A percentile compares a stretch with the other conserved stretches of the same genome.
Evolutionary conservation across 2,113 vertebrate genomes (phyloP).

Genomic region (Ctenomys sociabilis): DNA sequence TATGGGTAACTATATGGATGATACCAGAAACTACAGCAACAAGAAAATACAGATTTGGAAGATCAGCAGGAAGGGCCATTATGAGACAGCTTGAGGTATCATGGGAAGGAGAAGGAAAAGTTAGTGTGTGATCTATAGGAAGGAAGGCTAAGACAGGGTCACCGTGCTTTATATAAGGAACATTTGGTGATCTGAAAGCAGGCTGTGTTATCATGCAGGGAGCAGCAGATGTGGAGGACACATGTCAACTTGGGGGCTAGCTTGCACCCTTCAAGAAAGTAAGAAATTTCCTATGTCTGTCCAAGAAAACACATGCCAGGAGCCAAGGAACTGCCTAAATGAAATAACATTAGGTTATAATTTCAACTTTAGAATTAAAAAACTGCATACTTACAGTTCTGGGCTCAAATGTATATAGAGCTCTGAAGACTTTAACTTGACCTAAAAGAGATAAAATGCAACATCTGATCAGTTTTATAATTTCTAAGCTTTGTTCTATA

Average conservation of each 20-base stretch:
- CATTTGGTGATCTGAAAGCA: not conserved
- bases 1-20: not conserved
- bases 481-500: conserved; percentile 44
- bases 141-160: not conserved
- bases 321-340: not conserved
- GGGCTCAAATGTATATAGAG: conserved; percentile 96
- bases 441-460: conserved; percentile 85
- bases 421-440: conserved; percentile 97
- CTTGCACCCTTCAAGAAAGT: not conserved
- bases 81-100: not conserved
- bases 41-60: not conserved
- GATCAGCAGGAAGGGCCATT: not conserved
- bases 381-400: conserved; percentile 92
- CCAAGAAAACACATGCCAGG: not conserved
- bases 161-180: not conserved
- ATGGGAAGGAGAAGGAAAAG: not conserved
- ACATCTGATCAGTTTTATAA: conserved; percentile 25
- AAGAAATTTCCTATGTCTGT: not conserved
- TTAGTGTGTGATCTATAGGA: not conserved
- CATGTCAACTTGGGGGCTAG: not conserved
- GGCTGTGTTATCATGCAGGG: not conserved
- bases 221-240: not conserved
- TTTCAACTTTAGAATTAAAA: conserved; percentile 43
- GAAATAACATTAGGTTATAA: not conserved
- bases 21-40: not conserved